Conservation (phyloP, 2,888 invertebrate species). For the Diplazon laetatorius region DNA sequence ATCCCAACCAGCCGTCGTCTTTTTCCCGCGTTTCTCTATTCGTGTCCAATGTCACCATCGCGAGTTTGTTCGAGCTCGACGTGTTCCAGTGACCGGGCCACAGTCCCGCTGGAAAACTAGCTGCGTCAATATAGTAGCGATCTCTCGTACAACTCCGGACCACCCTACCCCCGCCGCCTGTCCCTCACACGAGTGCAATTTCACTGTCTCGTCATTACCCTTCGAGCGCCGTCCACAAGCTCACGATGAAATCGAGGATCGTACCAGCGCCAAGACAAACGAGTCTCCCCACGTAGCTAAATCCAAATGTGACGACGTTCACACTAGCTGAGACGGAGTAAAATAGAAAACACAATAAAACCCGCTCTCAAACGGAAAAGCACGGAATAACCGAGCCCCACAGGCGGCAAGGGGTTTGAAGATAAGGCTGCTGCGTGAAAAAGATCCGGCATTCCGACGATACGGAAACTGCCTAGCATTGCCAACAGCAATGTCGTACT, state of each 20-base stretch:
- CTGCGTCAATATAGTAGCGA: constrained; percentile 24
- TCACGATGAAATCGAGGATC: constrained; percentile 32
- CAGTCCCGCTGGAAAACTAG: constrained; percentile 17
- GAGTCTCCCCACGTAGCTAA: not conserved
- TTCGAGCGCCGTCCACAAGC: constrained; percentile 18
- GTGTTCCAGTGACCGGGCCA: constrained; percentile 19
- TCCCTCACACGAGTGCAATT: constrained; percentile 14
- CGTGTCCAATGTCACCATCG: constrained; percentile 10
- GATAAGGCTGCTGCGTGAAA: constrained; percentile 33
- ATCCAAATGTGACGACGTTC: constrained; percentile 12
- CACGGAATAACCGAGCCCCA: constrained; percentile 8
- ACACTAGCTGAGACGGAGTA: constrained; percentile 15
- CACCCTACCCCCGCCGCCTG: not conserved
- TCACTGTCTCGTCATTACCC: constrained; percentile 33
- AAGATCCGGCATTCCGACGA: constrained; percentile 19
- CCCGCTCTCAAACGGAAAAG: constrained; percentile 29
- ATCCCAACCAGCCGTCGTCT: constrained; percentile 12
- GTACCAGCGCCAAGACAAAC: not conserved
- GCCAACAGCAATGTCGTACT: constrained; percentile 21
- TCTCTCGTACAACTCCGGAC: constrained; percentile 29
- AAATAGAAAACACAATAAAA: constrained; percentile 18
- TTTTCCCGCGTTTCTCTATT: constrained; percentile 4
- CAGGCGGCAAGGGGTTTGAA: not conserved
- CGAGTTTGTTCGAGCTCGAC: constrained; percentile 28
- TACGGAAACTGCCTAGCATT: constrained; percentile 25